phyloP scores from a whole-genome alignment of 2,888 invertebrate genomes.

The Herminia tarsipennalis region DNA sequence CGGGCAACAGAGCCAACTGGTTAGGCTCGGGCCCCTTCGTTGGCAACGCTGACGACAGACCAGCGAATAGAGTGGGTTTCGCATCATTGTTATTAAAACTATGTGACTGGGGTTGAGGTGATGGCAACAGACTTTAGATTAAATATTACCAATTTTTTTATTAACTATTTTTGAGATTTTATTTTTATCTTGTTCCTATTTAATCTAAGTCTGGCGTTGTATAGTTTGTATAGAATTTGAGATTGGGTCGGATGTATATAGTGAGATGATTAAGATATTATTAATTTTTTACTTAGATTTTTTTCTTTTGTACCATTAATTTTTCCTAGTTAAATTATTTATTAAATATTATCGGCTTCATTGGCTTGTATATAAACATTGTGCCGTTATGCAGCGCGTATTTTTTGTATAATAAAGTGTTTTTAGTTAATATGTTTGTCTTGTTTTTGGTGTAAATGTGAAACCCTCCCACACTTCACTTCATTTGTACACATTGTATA shows the following conservation, averaged over 20 bases:
- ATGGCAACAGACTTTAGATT: conserved; percentile 70
- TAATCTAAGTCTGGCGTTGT: conserved; percentile 69
- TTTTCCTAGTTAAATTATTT: conserved; percentile 64
- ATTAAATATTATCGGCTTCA: conserved; percentile 63
- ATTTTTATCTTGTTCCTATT: conserved; percentile 65
- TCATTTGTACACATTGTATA: conserved; percentile 25
- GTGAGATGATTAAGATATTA: conserved; percentile 47
- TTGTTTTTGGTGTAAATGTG: conserved; percentile 40
- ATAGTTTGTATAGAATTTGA: conserved; percentile 52
- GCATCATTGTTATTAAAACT: conserved; percentile 76
- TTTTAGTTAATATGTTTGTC: conserved; percentile 46
- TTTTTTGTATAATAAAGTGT: conserved; percentile 58
- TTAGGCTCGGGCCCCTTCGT: conserved; percentile 82
- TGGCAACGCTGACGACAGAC: conserved; percentile 77
- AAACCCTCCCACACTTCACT: conserved; percentile 15
- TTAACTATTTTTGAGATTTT: conserved; percentile 27
- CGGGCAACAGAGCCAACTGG: conserved; percentile 73
- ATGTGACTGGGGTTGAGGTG: conserved; percentile 81
- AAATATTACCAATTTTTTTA: conserved; percentile 54
- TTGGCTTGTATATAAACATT: conserved; percentile 67
- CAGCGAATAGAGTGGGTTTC: conserved; percentile 82
- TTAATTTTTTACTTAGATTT: conserved; percentile 37
- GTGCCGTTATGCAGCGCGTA: conserved; percentile 56
- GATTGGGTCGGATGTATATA: conserved; percentile 57
- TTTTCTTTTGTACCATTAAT: conserved; percentile 43